These are phyloP conservation scores for Anguilla obscura DNA, from an alignment of 2,797 vertebrate species.

Conservation along the genomic window DNA sequence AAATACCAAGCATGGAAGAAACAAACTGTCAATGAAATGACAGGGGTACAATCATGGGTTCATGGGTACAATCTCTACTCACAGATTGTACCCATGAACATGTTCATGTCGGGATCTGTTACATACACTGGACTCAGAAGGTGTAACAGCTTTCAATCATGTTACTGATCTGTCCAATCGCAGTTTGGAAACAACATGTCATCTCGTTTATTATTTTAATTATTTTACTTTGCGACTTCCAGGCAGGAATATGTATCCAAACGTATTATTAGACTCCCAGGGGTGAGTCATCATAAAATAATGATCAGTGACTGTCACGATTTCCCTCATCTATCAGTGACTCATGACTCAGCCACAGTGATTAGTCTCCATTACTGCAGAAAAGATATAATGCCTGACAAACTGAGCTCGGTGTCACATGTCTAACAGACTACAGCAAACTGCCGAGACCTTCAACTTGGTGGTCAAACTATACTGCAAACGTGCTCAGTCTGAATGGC, in stretches of 20 bases:
- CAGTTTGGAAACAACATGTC: not conserved
- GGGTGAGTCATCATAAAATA: not conserved
- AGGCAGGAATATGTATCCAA: not conserved
- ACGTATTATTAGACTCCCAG: not conserved
- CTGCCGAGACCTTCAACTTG: not conserved
- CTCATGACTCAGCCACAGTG: not conserved
- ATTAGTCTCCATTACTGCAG: not conserved
- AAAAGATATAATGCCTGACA: not conserved
- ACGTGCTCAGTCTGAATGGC: not conserved
- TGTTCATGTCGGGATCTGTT: not conserved
- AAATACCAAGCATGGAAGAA: not conserved
- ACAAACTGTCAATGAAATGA: not conserved
- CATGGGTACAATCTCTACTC: not conserved
- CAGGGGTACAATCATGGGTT: too few relatives aligned
- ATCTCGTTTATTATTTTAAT: not conserved
- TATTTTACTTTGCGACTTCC: not conserved
- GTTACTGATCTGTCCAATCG: not conserved
- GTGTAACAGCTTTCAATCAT: not conserved
- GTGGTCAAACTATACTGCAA: not conserved
- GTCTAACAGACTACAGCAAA: not conserved
- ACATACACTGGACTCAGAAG: not conserved
- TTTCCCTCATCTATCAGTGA: not conserved
- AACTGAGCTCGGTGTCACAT: not conserved
- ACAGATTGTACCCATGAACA: not conserved
- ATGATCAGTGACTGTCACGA: not conserved